Conservation (phyloP, 2,113 vertebrate genomes). For the Lamprotornis superbus region DNA sequence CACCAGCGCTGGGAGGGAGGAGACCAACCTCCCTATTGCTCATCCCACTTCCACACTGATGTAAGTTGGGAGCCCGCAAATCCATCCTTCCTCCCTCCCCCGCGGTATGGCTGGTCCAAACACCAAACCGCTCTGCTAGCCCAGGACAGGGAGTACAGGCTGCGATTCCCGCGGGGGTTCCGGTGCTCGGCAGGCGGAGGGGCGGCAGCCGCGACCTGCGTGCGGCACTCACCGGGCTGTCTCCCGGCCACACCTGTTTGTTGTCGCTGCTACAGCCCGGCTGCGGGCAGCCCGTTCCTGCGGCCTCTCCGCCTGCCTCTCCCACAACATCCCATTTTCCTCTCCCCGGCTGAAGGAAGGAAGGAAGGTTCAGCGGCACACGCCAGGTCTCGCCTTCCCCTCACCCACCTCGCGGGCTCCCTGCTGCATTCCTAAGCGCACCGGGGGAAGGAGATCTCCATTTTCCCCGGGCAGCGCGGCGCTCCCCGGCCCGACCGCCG, state of each 20-base stretch:
- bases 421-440: neutral
- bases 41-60: neutral
- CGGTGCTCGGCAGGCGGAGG: neutral
- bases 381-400: neutral
- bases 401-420: neutral
- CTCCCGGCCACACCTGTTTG: slow-evolving; percentile 30
- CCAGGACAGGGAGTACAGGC: neutral
- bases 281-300: neutral
- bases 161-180: neutral
- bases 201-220: neutral
- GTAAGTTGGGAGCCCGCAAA: neutral
- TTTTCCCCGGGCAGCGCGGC: neutral
- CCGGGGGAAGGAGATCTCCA: neutral
- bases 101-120: neutral
- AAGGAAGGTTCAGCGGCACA: neutral
- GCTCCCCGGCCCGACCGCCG: neutral
- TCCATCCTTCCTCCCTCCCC: neutral
- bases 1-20: neutral
- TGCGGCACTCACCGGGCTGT: neutral
- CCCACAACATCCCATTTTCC: neutral
- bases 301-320: neutral
- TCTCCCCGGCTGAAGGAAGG: neutral
- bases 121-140: neutral
- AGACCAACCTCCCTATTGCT: neutral
- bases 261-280: neutral